phyloP scores from a whole-genome alignment of 2,113 vertebrate genomes.

The Pelecanus crispus region DNA sequence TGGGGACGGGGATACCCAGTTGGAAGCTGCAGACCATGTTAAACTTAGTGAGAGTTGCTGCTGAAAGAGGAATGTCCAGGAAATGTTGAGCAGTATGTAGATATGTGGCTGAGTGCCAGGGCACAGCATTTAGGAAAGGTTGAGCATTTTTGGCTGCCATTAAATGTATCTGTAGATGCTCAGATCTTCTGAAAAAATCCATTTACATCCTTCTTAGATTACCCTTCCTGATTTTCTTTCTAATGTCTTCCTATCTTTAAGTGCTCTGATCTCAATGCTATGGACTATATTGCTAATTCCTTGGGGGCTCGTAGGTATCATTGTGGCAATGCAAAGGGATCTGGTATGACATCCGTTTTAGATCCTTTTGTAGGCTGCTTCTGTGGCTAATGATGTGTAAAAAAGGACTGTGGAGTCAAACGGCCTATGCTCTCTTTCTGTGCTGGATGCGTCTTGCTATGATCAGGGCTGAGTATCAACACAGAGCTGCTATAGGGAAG shows the following conservation, averaged over 20 bases:
- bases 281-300: not conserved
- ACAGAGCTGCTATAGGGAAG: not conserved
- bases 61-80: not conserved
- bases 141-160: not conserved
- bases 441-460: not conserved
- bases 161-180: not conserved
- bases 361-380: not conserved
- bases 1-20: not conserved
- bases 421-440: not conserved
- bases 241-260: not conserved
- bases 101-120: not conserved
- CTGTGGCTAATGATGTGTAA: not conserved
- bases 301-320: not conserved
- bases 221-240: not conserved
- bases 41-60: not conserved
- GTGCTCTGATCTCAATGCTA: not conserved
- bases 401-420: not conserved
- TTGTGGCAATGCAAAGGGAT: not conserved
- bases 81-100: not conserved
- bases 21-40: conserved; percentile 19
- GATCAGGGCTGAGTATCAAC: not conserved
- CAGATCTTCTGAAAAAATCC: not conserved
- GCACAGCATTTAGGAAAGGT: not conserved
- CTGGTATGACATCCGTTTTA: rapidly evolving
- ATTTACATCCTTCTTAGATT: not conserved